A percentile compares a stretch with the other conserved stretches of the same genome.
Conservation (phyloP, 2,888 invertebrate species). For the Dinocampus coccinellae region DNA sequence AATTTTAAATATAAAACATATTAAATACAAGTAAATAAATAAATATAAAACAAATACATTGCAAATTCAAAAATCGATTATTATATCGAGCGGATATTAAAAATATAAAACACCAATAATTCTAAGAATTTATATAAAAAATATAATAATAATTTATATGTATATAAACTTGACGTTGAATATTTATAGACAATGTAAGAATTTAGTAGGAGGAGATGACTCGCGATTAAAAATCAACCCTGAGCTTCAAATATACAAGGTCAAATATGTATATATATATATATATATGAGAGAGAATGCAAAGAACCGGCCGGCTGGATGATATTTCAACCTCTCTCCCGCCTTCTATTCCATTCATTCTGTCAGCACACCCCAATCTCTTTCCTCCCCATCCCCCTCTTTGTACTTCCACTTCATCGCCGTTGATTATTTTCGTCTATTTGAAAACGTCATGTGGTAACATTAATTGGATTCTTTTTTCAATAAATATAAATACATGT, state of each 20-base stretch:
- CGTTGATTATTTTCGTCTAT: slow-evolving; percentile 58
- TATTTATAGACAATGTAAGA: no score
- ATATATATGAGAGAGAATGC: not conserved
- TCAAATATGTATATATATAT: not conserved
- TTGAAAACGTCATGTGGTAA: slow-evolving; percentile 66
- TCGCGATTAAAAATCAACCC: slow-evolving; percentile 31
- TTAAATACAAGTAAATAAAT: no score
- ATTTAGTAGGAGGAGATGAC: slow-evolving; percentile 27
- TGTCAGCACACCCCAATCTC: not conserved
- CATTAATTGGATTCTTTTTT: slow-evolving; percentile 62
- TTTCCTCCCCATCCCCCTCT: slow-evolving; percentile 40
- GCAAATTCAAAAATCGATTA: not conserved
- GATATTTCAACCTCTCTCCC: slow-evolving; percentile 10
- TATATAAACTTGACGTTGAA: no score
- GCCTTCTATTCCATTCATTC: not conserved
- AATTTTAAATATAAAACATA: no score
- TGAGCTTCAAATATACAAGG: not conserved
- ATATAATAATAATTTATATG: no score
- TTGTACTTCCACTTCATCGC: no score
- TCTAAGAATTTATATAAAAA: not conserved
- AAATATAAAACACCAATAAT: not conserved
- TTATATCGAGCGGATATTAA: not conserved
- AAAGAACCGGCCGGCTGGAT: slow-evolving; percentile 23
- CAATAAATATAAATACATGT: slow-evolving; percentile 51
- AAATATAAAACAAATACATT: no score